Evolutionary conservation across 2,113 vertebrate species (phyloP).

Genomic region (Sorex fumeus): DNA sequence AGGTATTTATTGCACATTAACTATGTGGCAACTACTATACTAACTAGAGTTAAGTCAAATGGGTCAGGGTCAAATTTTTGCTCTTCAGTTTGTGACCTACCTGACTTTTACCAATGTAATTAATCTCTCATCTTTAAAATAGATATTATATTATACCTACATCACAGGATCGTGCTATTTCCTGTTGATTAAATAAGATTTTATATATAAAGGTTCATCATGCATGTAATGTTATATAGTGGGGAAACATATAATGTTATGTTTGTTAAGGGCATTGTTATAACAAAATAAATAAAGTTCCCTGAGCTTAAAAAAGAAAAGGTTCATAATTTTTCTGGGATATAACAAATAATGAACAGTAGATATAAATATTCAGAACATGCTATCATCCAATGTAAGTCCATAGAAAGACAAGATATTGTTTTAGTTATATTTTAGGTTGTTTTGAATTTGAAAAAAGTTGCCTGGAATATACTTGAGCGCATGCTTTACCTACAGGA

Average conservation of each 20-base stretch:
- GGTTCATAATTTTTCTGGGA: neutral
- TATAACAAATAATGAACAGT: constrained; percentile 49
- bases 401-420: constrained; percentile 39
- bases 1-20: constrained; percentile 53
- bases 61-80: constrained; percentile 47
- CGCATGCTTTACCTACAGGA: too few species aligned
- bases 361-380: constrained; percentile 49
- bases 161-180: constrained; percentile 51
- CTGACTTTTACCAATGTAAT: constrained; percentile 49
- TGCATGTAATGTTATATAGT: too few species aligned
- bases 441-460: constrained; percentile 57
- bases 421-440: constrained; percentile 47
- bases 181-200: constrained; percentile 31
- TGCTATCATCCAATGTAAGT: constrained; percentile 24
- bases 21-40: constrained; percentile 37
- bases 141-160: neutral
- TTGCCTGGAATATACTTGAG: too few species aligned
- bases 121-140: constrained; percentile 59
- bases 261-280: too few species aligned
- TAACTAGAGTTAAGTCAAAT: constrained; percentile 53
- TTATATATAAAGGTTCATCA: constrained; percentile 56
- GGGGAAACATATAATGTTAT: too few species aligned
- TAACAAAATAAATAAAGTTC: too few species aligned
- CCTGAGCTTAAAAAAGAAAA: neutral
- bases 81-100: constrained; percentile 52